Conservation (phyloP, 2,113 vertebrate genomes). For the Bothrops jararaca region DNA sequence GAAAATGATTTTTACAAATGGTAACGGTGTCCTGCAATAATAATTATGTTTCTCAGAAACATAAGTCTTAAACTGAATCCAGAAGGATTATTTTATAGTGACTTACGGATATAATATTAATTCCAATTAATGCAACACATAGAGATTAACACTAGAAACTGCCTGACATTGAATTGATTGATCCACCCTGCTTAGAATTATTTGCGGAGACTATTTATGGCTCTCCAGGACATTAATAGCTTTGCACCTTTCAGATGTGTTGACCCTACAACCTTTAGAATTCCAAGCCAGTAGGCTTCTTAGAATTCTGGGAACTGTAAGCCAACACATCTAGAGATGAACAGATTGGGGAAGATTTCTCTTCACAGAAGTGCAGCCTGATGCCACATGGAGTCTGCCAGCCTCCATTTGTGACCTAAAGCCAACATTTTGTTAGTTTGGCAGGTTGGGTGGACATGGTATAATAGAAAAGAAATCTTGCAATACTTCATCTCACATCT, state of each 20-base stretch:
- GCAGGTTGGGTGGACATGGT: not conserved
- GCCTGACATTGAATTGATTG: not conserved
- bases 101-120: conserved; percentile 1
- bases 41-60: not conserved
- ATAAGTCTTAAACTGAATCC: conserved; percentile 7
- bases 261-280: not conserved
- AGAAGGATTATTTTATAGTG: conserved; percentile 9
- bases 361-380: not conserved
- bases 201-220: not conserved
- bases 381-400: not conserved
- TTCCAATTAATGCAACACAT: not conserved
- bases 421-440: not conserved
- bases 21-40: not conserved
- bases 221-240: not conserved
- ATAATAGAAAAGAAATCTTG: not conserved
- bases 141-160: not conserved
- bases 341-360: not conserved
- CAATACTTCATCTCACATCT: not conserved
- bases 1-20: conserved; percentile 17
- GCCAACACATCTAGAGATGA: not conserved
- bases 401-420: not conserved
- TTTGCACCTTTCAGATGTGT: not conserved
- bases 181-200: not conserved
- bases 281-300: not conserved
- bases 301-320: not conserved